Evolutionary conservation across 2,113 vertebrate species (phyloP).

Genomic region (Glaucidium brasilianum): DNA sequence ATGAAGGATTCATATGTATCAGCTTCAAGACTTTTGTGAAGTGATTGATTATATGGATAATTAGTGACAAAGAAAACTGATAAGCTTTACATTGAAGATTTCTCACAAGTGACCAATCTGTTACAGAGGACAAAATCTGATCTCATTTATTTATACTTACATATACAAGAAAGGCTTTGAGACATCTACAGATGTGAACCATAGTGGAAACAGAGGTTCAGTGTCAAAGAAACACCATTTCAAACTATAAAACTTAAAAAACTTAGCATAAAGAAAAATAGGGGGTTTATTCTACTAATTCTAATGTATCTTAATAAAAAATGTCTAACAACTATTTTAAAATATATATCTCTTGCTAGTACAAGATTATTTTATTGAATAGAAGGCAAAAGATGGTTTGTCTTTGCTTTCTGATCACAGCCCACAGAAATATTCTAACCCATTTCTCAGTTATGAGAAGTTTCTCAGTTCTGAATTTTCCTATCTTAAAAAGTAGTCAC

Average conservation of each 20-base stretch:
- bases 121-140: not conserved
- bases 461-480: not conserved
- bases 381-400: not conserved
- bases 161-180: not conserved
- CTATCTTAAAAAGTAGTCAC: not conserved
- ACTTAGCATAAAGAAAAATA: not conserved
- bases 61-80: not conserved
- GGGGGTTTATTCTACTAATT: not conserved
- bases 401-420: not conserved
- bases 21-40: not conserved
- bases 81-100: not conserved
- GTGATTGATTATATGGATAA: not conserved
- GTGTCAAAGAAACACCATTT: not conserved
- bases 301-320: not conserved
- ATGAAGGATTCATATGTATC: not conserved
- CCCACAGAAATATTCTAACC: not conserved
- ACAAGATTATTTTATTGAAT: not conserved
- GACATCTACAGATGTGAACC: not conserved
- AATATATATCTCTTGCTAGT: not conserved
- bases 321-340: not conserved
- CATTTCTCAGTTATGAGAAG: not conserved
- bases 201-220: not conserved
- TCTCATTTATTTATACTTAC: rapidly evolving
- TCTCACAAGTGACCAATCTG: not conserved
- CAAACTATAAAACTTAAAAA: not conserved